Conservation (phyloP, 1,140 invertebrate genomes). For the Wiebesia pumilae region DNA sequence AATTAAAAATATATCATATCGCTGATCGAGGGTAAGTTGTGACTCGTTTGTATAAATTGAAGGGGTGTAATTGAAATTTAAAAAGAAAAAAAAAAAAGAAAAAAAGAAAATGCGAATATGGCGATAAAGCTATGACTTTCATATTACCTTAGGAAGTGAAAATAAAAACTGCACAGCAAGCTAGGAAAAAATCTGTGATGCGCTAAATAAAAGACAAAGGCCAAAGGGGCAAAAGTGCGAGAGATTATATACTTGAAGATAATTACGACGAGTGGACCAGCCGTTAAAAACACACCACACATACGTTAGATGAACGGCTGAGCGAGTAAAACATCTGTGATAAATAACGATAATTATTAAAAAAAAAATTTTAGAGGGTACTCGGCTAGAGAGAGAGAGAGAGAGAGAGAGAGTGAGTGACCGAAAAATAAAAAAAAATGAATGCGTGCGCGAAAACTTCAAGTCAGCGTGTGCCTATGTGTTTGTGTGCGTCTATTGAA, state of each 20-base stretch:
- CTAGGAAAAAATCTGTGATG: constrained; percentile 52
- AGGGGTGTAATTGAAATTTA: neutral
- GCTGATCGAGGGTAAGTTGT: neutral
- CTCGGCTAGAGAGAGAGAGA: constrained; percentile 58
- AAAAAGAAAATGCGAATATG: neutral
- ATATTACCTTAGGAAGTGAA: constrained; percentile 32
- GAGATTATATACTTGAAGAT: constrained; percentile 55
- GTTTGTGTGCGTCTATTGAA: constrained; percentile 52
- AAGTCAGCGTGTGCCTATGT: constrained; percentile 30
- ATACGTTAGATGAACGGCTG: constrained; percentile 57
- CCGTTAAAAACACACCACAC: constrained; percentile 42
- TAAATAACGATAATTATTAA: constrained; percentile 61
- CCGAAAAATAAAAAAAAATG: constrained; percentile 14
- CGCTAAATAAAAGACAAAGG: constrained; percentile 46
- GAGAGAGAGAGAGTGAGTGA: constrained; percentile 42
- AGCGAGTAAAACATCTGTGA: constrained; percentile 74
- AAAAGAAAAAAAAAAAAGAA: neutral
- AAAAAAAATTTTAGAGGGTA: constrained; percentile 60
- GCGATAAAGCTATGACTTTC: neutral
- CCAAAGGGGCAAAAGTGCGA: constrained; percentile 52
- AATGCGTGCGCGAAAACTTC: constrained; percentile 15
- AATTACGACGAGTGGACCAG: constrained; percentile 36
- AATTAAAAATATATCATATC: neutral
- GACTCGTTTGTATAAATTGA: neutral
- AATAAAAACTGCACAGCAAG: constrained; percentile 48